These are phyloP conservation scores for Nesoenas mayeri DNA, from an alignment of 2,113 vertebrate species.

Conservation along the genomic window DNA sequence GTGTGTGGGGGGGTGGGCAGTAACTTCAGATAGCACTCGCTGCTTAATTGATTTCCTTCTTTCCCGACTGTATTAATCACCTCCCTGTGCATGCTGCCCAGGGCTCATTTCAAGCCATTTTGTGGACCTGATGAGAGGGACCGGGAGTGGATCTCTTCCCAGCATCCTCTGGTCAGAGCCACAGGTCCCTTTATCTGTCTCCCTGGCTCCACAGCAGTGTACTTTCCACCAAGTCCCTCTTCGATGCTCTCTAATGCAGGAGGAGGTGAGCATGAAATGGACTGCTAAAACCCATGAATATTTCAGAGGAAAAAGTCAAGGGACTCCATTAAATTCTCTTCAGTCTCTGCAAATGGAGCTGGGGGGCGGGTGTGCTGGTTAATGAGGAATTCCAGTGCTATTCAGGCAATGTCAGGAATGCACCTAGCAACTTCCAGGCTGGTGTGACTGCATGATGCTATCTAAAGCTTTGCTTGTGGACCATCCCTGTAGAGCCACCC, in stretches of 20 bases:
- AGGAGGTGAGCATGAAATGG: slow-evolving; percentile 65
- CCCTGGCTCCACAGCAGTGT: background rate
- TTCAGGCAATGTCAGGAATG: slow-evolving; percentile 24
- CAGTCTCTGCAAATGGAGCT: slow-evolving; percentile 57
- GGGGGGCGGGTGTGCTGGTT: background rate
- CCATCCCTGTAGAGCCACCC: accelerated
- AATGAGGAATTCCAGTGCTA: slow-evolving; percentile 50
- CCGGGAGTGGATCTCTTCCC: background rate
- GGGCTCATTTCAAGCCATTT: background rate
- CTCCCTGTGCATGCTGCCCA: background rate
- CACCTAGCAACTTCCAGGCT: background rate
- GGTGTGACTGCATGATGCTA: accelerated
- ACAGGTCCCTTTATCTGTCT: background rate
- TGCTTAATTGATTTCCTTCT: slow-evolving; percentile 9
- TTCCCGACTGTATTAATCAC: background rate
- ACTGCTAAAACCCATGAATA: slow-evolving; percentile 75
- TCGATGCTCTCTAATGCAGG: slow-evolving; percentile 58
- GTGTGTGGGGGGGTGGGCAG: background rate
- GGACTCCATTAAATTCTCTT: slow-evolving; percentile 72
- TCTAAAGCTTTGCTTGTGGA: background rate
- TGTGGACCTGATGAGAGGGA: background rate
- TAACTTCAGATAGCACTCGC: background rate
- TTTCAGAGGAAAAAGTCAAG: slow-evolving; percentile 74
- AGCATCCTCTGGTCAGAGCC: background rate
- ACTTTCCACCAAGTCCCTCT: slow-evolving; percentile 14